Evolutionary conservation across 2,113 vertebrate genomes (phyloP).

Genomic region (Carassius carassius): DNA sequence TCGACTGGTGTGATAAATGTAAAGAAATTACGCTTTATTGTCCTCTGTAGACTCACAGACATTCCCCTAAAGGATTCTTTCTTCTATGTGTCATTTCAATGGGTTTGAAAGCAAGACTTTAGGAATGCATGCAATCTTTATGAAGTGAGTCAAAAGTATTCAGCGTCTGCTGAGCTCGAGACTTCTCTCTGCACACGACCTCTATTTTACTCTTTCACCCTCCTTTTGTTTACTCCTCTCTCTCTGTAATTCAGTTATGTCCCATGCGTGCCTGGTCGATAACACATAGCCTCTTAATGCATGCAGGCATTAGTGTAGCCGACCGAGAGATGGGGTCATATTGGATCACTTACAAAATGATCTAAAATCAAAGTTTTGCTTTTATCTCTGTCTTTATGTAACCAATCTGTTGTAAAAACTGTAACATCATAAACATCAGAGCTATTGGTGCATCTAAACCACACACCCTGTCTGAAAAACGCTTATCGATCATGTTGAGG

Average conservation of each 20-base stretch:
- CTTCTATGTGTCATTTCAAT: constrained; percentile 6
- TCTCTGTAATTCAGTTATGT: constrained; percentile 39
- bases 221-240: neutral
- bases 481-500: neutral
- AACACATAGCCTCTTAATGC: constrained; percentile 23
- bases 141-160: neutral
- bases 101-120: neutral
- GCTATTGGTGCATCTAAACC: neutral
- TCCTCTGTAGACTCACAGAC: neutral
- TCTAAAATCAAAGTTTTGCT: constrained; percentile 25
- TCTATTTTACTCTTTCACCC: neutral
- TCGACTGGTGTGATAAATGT: constrained; percentile 20
- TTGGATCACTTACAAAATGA: constrained; percentile 18
- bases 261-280: constrained; percentile 26
- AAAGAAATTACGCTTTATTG: constrained; percentile 1
- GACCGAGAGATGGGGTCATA: constrained; percentile 2
- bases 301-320: constrained; percentile 9
- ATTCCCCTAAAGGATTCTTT: neutral
- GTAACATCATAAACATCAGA: neutral
- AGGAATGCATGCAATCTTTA: constrained; percentile 2
- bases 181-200: neutral
- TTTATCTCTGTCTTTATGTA: neutral
- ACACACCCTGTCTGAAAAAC: neutral
- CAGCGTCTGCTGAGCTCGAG: neutral
- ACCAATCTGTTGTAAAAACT: neutral